Evolutionary conservation across 2,888 invertebrate species (phyloP).

Genomic region (Pteria penguin): DNA sequence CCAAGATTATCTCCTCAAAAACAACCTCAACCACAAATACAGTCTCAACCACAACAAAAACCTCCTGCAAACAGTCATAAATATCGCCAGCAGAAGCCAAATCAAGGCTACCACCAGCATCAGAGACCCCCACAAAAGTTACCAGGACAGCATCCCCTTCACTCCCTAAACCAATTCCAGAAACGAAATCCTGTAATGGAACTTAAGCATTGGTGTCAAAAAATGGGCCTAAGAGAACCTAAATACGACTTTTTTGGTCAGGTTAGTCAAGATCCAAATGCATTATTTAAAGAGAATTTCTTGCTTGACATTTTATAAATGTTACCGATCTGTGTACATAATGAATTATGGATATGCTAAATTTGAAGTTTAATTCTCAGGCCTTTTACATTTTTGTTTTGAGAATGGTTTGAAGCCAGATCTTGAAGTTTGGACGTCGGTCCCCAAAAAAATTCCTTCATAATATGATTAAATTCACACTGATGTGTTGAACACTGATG

Average conservation of each 20-base stretch:
- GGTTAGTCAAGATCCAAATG: conserved; percentile 20
- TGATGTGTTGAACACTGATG: too few species aligned
- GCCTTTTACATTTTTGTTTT: too few species aligned
- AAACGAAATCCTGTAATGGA: conserved; percentile 67
- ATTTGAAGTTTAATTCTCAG: too few species aligned
- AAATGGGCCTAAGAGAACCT: conserved; percentile 60
- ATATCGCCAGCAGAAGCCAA: conserved; percentile 5
- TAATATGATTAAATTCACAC: too few species aligned
- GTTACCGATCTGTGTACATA: too few species aligned
- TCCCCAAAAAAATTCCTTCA: too few species aligned
- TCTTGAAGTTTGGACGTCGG: too few species aligned
- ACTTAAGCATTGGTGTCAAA: conserved; percentile 63
- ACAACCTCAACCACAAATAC: background rate
- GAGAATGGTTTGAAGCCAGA: too few species aligned
- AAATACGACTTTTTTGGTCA: conserved; percentile 61
- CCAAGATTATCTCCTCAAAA: background rate
- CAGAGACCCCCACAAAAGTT: background rate
- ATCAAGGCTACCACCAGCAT: background rate
- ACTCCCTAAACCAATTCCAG: background rate
- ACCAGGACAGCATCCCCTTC: background rate
- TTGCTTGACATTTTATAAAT: too few species aligned
- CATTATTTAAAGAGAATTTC: too few species aligned
- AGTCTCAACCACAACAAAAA: background rate
- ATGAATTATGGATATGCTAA: too few species aligned
- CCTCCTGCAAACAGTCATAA: background rate